Evolutionary conservation across 2,113 vertebrate species (phyloP), one percentile per base, ranked within the genome.

Genomic region (Labrus mixtus): DNA sequence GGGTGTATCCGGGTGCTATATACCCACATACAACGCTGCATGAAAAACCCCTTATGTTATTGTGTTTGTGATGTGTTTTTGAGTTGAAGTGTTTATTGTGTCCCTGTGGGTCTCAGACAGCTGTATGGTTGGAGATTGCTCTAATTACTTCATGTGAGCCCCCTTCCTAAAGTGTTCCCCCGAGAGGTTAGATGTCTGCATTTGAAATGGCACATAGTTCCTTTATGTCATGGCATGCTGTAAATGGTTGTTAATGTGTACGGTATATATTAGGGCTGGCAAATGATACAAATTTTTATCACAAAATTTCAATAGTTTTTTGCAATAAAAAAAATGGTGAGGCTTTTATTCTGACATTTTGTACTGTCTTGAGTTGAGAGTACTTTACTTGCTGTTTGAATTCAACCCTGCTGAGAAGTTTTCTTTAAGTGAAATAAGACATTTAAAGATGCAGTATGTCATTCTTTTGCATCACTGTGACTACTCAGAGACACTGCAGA

Each of bases 121-220:
- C 64, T 87, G 68, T 59, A 29, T 76, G 51, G 45, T 73, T 73
- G 62, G 59, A 82, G 51, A 76, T 83, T 82, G 63, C 65, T 85
- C 86, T 84, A 87, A 86, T 87, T 84, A 84, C 76, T 56, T 57
- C 46, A 72, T 62, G 33, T 59, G 15, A 76, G 37, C 39, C 68
- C 20, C 62, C 29, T 45, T 67, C 22, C 62, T 19, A 64, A 79
- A 83, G 75, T 68, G 64, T 65, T 60, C 53, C 62, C 61, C 46
- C 9, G 71, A 74, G 63, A 43, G 68, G 43, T 66, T 1, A 13
- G 23, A 70, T 65, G 53, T 79, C 68, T 82, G 79, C 45, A 1
- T 57, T 83, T 76, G 54, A 68, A 56, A 74, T 69, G 33, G 46
- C 36, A 39, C 70, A 51, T 29, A 43, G 20, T 45, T 61, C 12